Percentiles rank a stretch among this genome's conserved stretches.
phyloP scores from a whole-genome alignment of 2,888 invertebrate genomes.

The Catocala fraxini region DNA sequence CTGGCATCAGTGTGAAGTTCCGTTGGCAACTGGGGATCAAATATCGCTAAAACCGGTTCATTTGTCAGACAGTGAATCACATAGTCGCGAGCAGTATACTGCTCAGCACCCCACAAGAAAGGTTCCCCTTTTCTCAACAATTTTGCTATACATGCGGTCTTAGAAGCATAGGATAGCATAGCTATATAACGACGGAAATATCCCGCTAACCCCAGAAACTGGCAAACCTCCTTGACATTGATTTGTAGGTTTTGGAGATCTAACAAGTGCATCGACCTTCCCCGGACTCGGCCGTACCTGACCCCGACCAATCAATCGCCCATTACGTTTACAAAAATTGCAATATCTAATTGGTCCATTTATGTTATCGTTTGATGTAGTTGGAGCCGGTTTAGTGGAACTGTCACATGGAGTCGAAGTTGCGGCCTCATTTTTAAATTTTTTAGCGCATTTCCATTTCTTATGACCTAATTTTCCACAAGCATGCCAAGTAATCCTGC shows the following conservation, averaged over 20 bases:
- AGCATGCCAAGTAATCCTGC: background rate
- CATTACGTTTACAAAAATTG: background rate
- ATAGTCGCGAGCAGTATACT: background rate
- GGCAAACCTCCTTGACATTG: slow-evolving; percentile 13
- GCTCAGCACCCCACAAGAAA: background rate
- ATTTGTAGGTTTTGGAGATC: slow-evolving; percentile 12
- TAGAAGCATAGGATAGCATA: background rate
- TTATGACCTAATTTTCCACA: background rate
- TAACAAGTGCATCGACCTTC: slow-evolving; percentile 6
- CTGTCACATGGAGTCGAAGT: background rate
- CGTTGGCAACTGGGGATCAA: background rate
- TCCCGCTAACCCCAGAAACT: slow-evolving; percentile 16
- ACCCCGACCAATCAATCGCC: background rate
- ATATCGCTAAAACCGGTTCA: background rate
- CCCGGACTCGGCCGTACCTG: slow-evolving; percentile 8
- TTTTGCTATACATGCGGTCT: background rate
- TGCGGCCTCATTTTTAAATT: background rate
- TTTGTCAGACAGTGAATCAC: background rate
- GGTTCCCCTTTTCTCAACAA: background rate
- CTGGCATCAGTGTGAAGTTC: background rate
- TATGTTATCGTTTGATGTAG: background rate
- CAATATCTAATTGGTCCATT: background rate
- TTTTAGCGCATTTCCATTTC: background rate
- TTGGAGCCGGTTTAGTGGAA: background rate
- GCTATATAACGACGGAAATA: slow-evolving; percentile 7